Evolutionary conservation across 2,797 vertebrate genomes (phyloP), one percentile per base, ranked within the genome.

Genomic region (Cyclopterus lumpus): DNA sequence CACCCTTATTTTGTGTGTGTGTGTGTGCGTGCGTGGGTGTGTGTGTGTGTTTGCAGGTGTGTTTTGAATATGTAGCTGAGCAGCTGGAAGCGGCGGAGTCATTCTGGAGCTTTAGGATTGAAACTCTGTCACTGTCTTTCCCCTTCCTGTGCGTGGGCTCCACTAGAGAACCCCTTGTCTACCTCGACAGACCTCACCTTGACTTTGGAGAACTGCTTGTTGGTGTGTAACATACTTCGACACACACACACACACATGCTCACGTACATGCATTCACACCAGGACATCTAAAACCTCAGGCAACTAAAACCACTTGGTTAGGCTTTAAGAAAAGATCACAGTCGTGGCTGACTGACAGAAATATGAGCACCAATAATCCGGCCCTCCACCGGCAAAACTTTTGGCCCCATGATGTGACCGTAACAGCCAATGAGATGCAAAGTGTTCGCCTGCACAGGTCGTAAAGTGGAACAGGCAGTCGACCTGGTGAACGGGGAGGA

Each of bases 71-170:
- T 84, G 68, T 82, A 1, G 89, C 96, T 7, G 79, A 74, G 71
- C 91, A 94, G 42, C 81, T 95, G 89, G 95, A 93, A 24, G 68
- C 90, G 71, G 94, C 95, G 3, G 96, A 98, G 91, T 97, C 97
- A 0, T 93, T 93, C 67, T 99, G 97, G 97, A 95, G 89, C 59
- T 98, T 99, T 85, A 70, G 75, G 24, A 93, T 97, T 66, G 94
- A 95, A 0, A 92, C 95, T 59, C 91, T 94, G 60, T 94, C 89
- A 0, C 75, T 97, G 75, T 93, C 93, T 0, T 67, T 97, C 57
- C 96, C 95, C 1, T 97, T 99, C 87, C 92, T 99, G 64, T 92
- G 96, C 74, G 95, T 97, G 75, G 97, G 96, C 46, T 93, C 80
- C 11, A 68, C 93, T 36, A 93, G 88, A 0, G 96, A 98, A 49